phyloP scores from a whole-genome alignment of 2,888 invertebrate species.

The Brachycybe producta region DNA sequence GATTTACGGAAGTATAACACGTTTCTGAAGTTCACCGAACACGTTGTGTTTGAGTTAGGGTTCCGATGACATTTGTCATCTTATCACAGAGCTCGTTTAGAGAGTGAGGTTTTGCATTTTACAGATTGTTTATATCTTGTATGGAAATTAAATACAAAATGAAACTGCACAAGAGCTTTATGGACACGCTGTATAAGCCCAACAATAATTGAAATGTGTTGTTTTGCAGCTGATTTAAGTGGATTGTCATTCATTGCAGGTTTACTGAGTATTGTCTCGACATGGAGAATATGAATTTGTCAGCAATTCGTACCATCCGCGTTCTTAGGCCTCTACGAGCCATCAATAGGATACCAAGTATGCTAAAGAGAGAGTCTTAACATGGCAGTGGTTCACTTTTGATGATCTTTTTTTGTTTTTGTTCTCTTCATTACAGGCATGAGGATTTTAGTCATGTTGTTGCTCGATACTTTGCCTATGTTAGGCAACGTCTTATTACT shows the following conservation, averaged over 20 bases:
- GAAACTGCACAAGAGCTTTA: no score
- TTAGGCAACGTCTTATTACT: conserved; percentile 88
- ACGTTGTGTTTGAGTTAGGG: no score
- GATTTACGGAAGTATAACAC: no score
- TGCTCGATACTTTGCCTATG: conserved; percentile 98
- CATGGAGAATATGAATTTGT: conserved; percentile 94
- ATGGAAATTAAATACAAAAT: no score
- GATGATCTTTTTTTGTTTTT: conserved; percentile 6
- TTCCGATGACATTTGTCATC: no score
- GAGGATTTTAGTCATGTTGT: conserved; percentile 94
- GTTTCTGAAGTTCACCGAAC: no score
- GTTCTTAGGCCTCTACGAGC: conserved; percentile 92
- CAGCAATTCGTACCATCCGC: conserved; percentile 94
- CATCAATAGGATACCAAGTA: conserved; percentile 99
- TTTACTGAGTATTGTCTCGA: conserved; percentile 80
- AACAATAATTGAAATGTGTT: no score
- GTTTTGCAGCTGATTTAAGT: no score
- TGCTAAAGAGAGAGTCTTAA: conserved; percentile 39
- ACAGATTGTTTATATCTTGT: no score
- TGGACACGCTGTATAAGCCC: no score
- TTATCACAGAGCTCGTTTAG: no score
- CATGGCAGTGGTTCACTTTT: not conserved
- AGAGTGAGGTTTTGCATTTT: no score
- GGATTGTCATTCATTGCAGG: conserved; percentile 40
- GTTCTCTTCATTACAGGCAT: conserved; percentile 56